Percentiles rank a stretch among this genome's conserved stretches.
Conservation (phyloP, 2,888 invertebrate species). For the Luperina nickerlii region DNA sequence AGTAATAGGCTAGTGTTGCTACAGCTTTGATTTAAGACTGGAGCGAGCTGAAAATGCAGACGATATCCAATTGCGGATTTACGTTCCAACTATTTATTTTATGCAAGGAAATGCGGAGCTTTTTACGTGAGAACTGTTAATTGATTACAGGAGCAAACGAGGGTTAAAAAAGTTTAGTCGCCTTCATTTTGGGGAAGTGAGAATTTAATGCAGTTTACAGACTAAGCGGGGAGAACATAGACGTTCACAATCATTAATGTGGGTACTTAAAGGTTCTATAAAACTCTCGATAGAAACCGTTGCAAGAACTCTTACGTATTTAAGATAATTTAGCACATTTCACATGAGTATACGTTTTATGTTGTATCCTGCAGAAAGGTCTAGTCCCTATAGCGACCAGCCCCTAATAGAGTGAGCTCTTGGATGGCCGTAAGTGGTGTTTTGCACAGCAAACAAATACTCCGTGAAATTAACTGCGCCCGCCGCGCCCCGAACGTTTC, state of each 20-base stretch:
- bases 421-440: conserved; percentile 78
- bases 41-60: conserved; percentile 75
- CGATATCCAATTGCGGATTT: conserved; percentile 74
- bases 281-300: conserved; percentile 1
- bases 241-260: conserved; percentile 1
- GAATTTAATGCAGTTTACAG: conserved; percentile 17
- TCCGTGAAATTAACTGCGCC: conserved; percentile 84
- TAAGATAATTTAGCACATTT: conserved; percentile 51
- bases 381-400: conserved; percentile 68
- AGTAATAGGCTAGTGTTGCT: conserved; percentile 82
- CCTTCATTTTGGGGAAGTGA: conserved; percentile 14
- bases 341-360: conserved; percentile 57
- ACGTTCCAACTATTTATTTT: conserved; percentile 66
- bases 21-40: conserved; percentile 82
- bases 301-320: conserved; percentile 21
- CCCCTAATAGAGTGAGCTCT: conserved; percentile 71
- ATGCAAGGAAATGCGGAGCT: conserved; percentile 45
- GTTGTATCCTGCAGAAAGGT: conserved; percentile 63
- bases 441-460: conserved; percentile 84
- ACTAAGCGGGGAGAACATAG: not conserved
- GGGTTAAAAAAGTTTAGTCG: conserved; percentile 19
- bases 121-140: conserved; percentile 56
- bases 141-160: conserved; percentile 33
- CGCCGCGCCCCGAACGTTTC: conserved; percentile 76
- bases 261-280: conserved; percentile 23